Conservation (phyloP, 2,113 vertebrate genomes). For the Coreoperca whiteheadi region DNA sequence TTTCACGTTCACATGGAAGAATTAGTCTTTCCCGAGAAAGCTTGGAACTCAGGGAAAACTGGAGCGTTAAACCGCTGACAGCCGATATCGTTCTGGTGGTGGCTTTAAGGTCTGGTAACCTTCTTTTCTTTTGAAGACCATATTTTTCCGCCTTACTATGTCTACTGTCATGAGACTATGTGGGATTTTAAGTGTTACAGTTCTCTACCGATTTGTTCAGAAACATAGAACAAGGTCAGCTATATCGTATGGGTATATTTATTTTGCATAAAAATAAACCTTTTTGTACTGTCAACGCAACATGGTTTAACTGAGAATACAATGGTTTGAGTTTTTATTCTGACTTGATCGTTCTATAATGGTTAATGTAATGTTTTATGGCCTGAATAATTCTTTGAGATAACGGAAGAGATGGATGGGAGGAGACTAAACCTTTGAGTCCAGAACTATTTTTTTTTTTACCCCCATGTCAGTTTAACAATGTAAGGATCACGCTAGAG, state of each 20-base stretch:
- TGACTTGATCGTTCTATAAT: background rate
- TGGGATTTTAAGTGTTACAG: background rate
- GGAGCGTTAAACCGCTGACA: background rate
- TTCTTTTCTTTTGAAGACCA: background rate
- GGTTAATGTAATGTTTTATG: background rate
- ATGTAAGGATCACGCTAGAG: background rate
- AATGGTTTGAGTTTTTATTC: conserved; percentile 5
- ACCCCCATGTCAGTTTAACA: background rate
- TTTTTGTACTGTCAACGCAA: conserved; percentile 8
- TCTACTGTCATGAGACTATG: background rate
- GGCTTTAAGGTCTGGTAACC: conserved; percentile 11
- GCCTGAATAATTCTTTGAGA: background rate
- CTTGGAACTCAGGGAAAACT: conserved; percentile 24
- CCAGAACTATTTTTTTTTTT: conserved; percentile 16
- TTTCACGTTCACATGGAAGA: conserved; percentile 5
- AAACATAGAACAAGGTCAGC: background rate
- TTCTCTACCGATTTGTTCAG: background rate
- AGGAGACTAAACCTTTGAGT: background rate
- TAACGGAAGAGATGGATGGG: no score
- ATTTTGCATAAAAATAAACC: background rate
- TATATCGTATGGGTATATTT: background rate
- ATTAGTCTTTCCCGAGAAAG: background rate
- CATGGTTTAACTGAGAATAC: background rate
- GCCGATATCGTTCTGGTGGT: background rate
- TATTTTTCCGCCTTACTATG: conserved; percentile 6